A percentile compares a stretch with the other conserved stretches of the same genome.
Evolutionary conservation across 2,888 invertebrate genomes (phyloP).

Genomic region (Carpatolechia fugitivella): DNA sequence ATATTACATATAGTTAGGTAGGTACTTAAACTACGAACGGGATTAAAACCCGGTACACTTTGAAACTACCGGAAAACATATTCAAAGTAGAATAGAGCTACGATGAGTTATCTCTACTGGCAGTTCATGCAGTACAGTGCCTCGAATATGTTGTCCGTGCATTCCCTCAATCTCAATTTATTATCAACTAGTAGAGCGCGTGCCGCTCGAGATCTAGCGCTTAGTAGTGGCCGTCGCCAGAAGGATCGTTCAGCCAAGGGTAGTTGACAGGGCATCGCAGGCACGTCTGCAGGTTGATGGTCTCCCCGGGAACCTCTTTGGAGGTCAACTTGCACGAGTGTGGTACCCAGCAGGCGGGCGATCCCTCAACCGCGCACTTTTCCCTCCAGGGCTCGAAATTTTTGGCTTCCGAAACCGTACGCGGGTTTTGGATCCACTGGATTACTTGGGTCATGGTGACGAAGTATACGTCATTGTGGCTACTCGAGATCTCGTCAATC

Average conservation of each 20-base stretch:
- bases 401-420: conserved; percentile 90
- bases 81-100: conserved; percentile 41
- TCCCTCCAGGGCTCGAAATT: conserved; percentile 97
- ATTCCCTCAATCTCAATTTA: conserved; percentile 58
- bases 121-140: conserved; percentile 19
- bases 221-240: conserved; percentile 92
- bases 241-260: conserved; percentile 96
- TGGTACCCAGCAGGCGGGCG: conserved; percentile 91
- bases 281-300: conserved; percentile 95
- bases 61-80: conserved; percentile 66
- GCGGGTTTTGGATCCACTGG: conserved; percentile 96
- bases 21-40: conserved; percentile 78
- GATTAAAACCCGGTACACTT: conserved; percentile 78
- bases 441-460: conserved; percentile 98
- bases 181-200: conserved; percentile 67
- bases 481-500: conserved; percentile 92
- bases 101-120: conserved; percentile 18
- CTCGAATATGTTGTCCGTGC: conserved; percentile 61
- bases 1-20: conserved; percentile 77
- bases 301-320: conserved; percentile 96
- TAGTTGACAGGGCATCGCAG: conserved; percentile 96
- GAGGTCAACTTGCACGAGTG: conserved; percentile 94
- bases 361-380: conserved; percentile 93
- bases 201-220: conserved; percentile 68
- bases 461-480: conserved; percentile 95